Evolutionary conservation across 1,140 invertebrate genomes (phyloP).

Genomic region (Pemphigus obesinymphae): DNA sequence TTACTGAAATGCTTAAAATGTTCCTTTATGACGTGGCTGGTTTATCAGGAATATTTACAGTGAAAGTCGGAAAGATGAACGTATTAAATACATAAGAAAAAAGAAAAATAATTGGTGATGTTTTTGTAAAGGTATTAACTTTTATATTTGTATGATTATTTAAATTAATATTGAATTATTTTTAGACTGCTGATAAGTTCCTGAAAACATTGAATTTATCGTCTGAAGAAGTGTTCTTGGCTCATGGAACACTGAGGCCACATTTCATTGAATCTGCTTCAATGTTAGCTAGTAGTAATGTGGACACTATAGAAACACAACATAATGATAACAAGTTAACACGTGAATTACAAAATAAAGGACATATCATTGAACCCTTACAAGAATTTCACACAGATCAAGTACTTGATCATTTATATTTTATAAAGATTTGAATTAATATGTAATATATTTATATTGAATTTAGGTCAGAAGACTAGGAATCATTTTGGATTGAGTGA

Average conservation of each 20-base stretch:
- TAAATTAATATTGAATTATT: constrained; percentile 26
- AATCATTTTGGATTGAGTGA: constrained; percentile 78
- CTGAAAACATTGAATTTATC: constrained; percentile 75
- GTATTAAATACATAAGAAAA: constrained; percentile 96
- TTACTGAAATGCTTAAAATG: constrained; percentile 86
- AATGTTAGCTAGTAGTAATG: constrained; percentile 71
- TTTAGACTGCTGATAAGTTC: constrained; percentile 71
- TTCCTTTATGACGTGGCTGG: constrained; percentile 90
- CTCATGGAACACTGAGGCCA: constrained; percentile 89
- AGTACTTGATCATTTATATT: constrained; percentile 56
- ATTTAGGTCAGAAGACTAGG: constrained; percentile 64
- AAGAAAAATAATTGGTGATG: constrained; percentile 97
- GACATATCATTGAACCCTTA: constrained; percentile 90
- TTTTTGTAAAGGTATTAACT: constrained; percentile 73
- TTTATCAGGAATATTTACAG: constrained; percentile 80
- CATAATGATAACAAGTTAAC: constrained; percentile 98
- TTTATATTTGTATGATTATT: neutral
- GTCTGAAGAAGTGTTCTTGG: constrained; percentile 78
- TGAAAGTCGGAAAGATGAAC: constrained; percentile 79
- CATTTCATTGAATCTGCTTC: constrained; percentile 98
- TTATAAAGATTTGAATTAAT: neutral
- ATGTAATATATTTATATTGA: neutral
- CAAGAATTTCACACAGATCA: constrained; percentile 99
- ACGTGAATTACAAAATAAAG: constrained; percentile 75
- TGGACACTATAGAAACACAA: constrained; percentile 98